Evolutionary conservation across 2,113 vertebrate genomes (phyloP).

Genomic region (Neodon shergylaensis): DNA sequence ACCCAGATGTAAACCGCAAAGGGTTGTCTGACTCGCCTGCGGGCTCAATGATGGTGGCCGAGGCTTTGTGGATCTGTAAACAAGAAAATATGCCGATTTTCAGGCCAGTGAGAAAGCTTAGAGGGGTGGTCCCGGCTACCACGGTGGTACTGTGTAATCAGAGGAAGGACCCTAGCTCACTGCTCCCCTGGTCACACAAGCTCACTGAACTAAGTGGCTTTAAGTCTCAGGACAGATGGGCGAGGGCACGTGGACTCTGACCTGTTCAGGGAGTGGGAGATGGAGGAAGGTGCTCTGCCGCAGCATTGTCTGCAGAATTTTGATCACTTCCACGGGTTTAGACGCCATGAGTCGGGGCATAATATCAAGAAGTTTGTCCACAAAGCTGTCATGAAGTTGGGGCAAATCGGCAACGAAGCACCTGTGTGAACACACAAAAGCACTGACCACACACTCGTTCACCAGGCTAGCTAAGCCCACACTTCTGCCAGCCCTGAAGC

Average conservation of each 20-base stretch:
- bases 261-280: conserved; percentile 94
- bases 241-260: conserved; percentile 67
- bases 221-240: background rate
- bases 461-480: background rate
- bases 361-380: conserved; percentile 94
- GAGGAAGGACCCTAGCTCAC: background rate
- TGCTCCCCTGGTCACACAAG: background rate
- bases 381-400: conserved; percentile 95
- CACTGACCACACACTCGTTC: conserved; percentile 1
- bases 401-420: conserved; percentile 93
- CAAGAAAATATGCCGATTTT: background rate
- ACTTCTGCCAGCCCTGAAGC: background rate
- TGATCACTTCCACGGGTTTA: conserved; percentile 94
- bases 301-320: conserved; percentile 94
- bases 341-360: conserved; percentile 95
- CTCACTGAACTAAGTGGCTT: background rate
- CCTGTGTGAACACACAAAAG: conserved; percentile 81
- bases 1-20: conserved; percentile 93
- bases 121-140: no score
- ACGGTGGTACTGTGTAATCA: background rate
- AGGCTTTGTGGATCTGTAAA: conserved; percentile 92
- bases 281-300: conserved; percentile 93
- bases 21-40: conserved; percentile 98
- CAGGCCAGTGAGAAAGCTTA: background rate
- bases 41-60: conserved; percentile 95